Percentiles rank a stretch among this genome's conserved stretches.
phyloP scores from a whole-genome alignment of 2,888 invertebrate species.

The Drosophila neotestacea region DNA sequence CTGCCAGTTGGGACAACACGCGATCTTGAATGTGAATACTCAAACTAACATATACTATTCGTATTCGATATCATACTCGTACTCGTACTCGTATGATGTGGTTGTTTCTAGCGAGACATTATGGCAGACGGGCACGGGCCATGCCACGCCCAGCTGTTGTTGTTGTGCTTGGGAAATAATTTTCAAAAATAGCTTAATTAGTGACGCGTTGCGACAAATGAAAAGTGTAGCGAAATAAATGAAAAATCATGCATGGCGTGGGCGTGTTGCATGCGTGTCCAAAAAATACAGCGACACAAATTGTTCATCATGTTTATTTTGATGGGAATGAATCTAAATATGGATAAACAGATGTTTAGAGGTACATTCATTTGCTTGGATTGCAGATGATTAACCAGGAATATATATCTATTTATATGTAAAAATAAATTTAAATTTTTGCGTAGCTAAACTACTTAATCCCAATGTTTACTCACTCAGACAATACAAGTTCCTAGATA shows the following conservation, averaged over 20 bases:
- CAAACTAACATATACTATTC: not conserved
- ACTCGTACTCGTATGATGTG: slow-evolving; percentile 13
- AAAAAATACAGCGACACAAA: slow-evolving; percentile 10
- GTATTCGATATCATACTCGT: not conserved
- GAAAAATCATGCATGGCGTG: slow-evolving; percentile 49
- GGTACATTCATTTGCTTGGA: slow-evolving; percentile 7
- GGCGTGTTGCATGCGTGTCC: slow-evolving; percentile 47
- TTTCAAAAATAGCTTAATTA: slow-evolving; percentile 76
- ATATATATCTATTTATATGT: slow-evolving; percentile 10
- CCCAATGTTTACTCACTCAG: not conserved
- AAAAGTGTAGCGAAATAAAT: slow-evolving; percentile 64
- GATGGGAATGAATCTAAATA: not conserved
- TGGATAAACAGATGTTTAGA: slow-evolving; percentile 8
- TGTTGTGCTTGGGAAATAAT: slow-evolving; percentile 36
- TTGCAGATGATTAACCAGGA: slow-evolving; percentile 5
- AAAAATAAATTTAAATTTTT: slow-evolving; percentile 16
- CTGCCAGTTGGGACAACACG: slow-evolving; percentile 57
- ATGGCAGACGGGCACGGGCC: slow-evolving; percentile 48
- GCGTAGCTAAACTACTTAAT: not conserved
- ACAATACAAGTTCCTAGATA: not conserved
- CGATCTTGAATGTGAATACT: slow-evolving; percentile 63
- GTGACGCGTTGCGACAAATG: slow-evolving; percentile 57
- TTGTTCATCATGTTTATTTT: slow-evolving; percentile 8
- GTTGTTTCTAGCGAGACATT: slow-evolving; percentile 44
- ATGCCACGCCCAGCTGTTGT: slow-evolving; percentile 49